A percentile compares a stretch with the other conserved stretches of the same genome.
These are phyloP conservation scores for Gymnarchus niloticus DNA, from an alignment of 2,113 vertebrate species.

Conservation along the genomic window DNA sequence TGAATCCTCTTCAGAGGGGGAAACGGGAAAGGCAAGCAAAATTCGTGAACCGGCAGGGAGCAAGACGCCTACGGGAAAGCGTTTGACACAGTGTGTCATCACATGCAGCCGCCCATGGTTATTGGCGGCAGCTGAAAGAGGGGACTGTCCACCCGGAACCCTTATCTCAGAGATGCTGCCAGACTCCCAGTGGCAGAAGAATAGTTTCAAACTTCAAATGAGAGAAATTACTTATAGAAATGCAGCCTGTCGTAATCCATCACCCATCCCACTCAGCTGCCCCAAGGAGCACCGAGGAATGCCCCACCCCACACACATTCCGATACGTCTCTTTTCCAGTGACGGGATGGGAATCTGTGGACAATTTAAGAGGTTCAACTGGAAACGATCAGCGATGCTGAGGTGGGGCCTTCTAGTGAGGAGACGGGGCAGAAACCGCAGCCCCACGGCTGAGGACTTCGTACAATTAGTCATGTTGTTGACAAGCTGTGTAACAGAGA, in stretches of 20 bases:
- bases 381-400: slow-evolving; percentile 3
- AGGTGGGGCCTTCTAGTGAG: slow-evolving; percentile 2
- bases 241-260: neutral
- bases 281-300: neutral
- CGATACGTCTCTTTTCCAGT: neutral
- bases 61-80: neutral
- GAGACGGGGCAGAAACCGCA: neutral
- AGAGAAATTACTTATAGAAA: neutral
- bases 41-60: neutral
- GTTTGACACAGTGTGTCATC: neutral
- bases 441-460: neutral
- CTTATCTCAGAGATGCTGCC: neutral
- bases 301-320: neutral
- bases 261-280: neutral
- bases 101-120: too few species aligned
- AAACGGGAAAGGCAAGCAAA: neutral
- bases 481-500: slow-evolving; percentile 20
- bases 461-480: slow-evolving; percentile 19
- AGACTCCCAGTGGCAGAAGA: neutral
- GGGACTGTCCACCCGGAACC: neutral
- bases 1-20: too few species aligned
- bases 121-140: too few species aligned
- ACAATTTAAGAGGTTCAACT: slow-evolving; percentile 17
- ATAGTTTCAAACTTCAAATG: neutral
- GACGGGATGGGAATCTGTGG: neutral